Conservation (phyloP, 2,113 vertebrate genomes). For the human region DNA sequence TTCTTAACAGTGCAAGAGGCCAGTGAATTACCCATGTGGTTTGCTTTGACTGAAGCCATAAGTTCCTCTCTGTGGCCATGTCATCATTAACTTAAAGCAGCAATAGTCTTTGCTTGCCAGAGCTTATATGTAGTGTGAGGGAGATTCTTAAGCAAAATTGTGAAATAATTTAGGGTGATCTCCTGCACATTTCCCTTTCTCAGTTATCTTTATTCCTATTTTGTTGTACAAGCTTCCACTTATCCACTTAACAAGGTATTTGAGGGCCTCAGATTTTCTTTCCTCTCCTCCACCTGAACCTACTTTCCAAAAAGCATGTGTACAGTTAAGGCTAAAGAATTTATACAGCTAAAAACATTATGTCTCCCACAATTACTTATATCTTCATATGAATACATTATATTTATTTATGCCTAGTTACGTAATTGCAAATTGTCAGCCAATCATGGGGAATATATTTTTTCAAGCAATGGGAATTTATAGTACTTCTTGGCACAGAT, state of each 20-base stretch:
- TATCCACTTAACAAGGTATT: not conserved
- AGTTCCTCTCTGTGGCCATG: not conserved
- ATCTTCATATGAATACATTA: not conserved
- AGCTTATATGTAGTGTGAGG: not conserved
- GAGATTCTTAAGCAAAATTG: not conserved
- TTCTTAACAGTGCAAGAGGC: not conserved
- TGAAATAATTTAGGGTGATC: not conserved
- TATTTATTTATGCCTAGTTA: not conserved
- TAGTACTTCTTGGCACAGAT: not conserved
- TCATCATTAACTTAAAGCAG: not conserved
- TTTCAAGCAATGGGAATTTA: not conserved
- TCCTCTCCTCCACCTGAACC: not conserved
- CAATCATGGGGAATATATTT: not conserved
- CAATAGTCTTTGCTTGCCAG: not conserved
- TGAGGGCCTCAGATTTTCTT: not conserved
- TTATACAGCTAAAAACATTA: not conserved
- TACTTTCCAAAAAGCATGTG: not conserved
- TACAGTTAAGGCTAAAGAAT: not conserved
- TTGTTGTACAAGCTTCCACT: not conserved
- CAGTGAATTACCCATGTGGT: not conserved
- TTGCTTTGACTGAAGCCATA: not conserved
- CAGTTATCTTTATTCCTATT: not conserved
- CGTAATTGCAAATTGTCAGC: not conserved
- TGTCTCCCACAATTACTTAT: not conserved
- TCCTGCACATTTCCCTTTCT: not conserved